phyloP scores from a whole-genome alignment of 1,140 invertebrate genomes.

The Sarcophaga bullata region DNA sequence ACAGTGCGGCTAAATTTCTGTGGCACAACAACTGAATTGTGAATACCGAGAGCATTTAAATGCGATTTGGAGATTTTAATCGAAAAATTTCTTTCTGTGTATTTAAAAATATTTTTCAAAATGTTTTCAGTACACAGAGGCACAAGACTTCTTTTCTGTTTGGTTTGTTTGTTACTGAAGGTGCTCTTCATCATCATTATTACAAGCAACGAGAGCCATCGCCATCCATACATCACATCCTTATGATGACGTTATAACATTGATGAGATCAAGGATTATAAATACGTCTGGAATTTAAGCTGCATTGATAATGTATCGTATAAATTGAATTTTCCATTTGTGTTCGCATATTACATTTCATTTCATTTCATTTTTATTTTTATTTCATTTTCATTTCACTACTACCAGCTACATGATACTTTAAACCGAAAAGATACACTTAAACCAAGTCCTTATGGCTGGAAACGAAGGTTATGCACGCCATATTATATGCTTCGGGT shows the following conservation, averaged over 20 bases:
- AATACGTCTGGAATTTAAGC: conserved; percentile 24
- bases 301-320: conserved; percentile 21
- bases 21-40: no score
- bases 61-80: no score
- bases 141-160: no score
- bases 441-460: neutral
- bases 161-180: neutral
- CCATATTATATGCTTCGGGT: conserved; percentile 1
- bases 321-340: conserved; percentile 21
- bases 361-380: neutral
- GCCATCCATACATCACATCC: neutral
- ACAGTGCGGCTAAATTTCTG: no score
- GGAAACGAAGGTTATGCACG: conserved; percentile 3
- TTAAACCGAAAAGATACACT: neutral
- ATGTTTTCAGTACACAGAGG: neutral
- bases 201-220: neutral
- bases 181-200: conserved; percentile 8
- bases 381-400: conserved; percentile 3
- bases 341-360: neutral
- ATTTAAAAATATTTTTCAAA: neutral
- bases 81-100: no score
- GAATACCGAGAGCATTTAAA: no score
- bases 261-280: conserved; percentile 24
- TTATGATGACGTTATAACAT: conserved; percentile 13
- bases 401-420: conserved; percentile 1